Percentiles rank a stretch among this genome's conserved stretches.
phyloP scores from a whole-genome alignment of 2,113 vertebrate genomes.

The Nettapus auritus region DNA sequence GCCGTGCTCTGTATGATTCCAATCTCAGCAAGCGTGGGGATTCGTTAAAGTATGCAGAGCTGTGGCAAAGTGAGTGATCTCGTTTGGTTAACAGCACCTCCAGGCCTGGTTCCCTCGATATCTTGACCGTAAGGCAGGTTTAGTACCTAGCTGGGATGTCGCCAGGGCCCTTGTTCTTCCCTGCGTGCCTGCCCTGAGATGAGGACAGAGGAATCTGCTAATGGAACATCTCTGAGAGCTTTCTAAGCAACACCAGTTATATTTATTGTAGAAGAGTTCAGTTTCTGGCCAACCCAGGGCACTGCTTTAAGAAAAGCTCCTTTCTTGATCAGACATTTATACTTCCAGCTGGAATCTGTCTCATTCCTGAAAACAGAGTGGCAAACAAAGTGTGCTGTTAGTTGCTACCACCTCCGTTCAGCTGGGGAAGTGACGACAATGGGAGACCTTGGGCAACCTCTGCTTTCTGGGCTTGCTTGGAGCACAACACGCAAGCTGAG shows the following conservation, averaged over 20 bases:
- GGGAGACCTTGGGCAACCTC: neutral
- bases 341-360: neutral
- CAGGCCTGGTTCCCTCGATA: neutral
- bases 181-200: neutral
- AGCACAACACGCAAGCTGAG: neutral
- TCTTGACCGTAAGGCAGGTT: neutral
- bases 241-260: accelerated
- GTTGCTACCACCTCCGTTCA: neutral
- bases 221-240: no score
- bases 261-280: neutral
- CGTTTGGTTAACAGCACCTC: neutral
- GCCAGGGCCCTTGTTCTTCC: neutral
- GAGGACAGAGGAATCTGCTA: neutral
- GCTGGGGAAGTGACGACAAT: neutral
- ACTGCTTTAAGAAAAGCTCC: neutral
- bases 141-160: neutral
- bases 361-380: neutral
- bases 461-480: neutral
- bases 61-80: neutral
- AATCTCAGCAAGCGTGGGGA: neutral
- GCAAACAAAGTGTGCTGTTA: neutral
- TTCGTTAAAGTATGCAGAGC: accelerated
- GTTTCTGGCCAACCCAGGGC: neutral
- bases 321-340: neutral
- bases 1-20: neutral